A percentile compares a stretch with the other conserved stretches of the same genome.
Conservation (phyloP, 2,113 vertebrate species). For the Sorex araneus region DNA sequence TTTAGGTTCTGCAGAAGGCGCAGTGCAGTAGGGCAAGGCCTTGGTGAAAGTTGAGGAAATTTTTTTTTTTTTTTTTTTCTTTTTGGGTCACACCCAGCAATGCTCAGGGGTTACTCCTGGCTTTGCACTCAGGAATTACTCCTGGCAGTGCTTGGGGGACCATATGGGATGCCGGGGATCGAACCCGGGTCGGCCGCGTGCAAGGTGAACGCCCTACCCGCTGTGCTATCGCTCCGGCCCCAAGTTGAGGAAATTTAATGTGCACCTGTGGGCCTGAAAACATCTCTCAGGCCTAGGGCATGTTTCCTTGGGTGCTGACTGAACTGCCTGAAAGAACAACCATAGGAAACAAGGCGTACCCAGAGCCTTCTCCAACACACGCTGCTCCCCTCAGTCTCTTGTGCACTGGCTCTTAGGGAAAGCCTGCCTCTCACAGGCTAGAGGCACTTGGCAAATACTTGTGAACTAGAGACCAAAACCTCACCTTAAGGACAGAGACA, state of each 20-base stretch:
- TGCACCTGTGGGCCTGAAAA: background rate
- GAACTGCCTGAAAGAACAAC: background rate
- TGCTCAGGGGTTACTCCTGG: too few relatives aligned
- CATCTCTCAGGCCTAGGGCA: background rate
- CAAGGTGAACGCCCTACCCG: too few relatives aligned
- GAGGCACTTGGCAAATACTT: background rate
- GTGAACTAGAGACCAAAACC: background rate
- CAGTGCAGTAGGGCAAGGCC: background rate
- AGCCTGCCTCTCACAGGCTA: background rate
- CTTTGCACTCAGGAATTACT: too few relatives aligned
- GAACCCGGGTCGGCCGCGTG: too few relatives aligned
- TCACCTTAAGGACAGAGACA: background rate
- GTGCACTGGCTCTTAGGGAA: background rate
- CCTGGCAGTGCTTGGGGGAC: too few relatives aligned
- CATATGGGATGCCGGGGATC: too few relatives aligned
- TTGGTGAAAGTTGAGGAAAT: slow-evolving; percentile 43
- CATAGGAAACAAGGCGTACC: background rate
- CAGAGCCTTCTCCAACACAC: background rate
- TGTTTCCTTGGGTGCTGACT: background rate
- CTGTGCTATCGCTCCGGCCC: too few relatives aligned
- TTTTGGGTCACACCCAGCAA: too few relatives aligned
- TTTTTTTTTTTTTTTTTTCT: too few relatives aligned
- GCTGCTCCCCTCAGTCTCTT: background rate
- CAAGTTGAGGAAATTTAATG: slow-evolving; percentile 2
- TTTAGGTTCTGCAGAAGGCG: background rate